Percentiles rank a stretch among this genome's conserved stretches.
phyloP scores from a whole-genome alignment of 2,113 vertebrate species.

The Silurus meridionalis region DNA sequence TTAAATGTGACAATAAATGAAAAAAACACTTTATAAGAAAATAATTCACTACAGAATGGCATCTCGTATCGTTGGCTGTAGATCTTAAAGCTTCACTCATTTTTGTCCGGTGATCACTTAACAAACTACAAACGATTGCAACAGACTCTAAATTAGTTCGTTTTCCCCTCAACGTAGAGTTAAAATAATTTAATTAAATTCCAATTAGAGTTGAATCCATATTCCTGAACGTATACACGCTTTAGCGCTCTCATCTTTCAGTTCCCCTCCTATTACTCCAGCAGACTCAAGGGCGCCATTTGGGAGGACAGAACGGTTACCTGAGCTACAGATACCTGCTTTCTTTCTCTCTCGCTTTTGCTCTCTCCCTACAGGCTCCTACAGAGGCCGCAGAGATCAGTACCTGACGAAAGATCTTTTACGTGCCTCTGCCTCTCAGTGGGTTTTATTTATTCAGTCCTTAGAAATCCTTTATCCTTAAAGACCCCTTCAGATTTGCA shows the following conservation, averaged over 20 bases:
- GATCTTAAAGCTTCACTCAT: no score
- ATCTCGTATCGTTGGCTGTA: background rate
- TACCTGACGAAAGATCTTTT: constrained; percentile 21
- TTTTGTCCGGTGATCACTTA: background rate
- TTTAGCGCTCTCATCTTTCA: constrained; percentile 30
- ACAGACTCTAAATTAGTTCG: no score
- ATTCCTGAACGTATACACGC: background rate
- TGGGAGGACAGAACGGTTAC: constrained; percentile 23
- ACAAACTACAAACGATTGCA: background rate
- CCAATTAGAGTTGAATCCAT: background rate
- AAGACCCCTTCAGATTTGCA: background rate
- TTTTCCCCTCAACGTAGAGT: background rate
- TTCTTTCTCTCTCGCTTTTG: constrained; percentile 5
- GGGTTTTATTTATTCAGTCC: background rate
- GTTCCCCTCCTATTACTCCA: constrained; percentile 29
- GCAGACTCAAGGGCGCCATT: constrained; percentile 35
- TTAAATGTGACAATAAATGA: background rate
- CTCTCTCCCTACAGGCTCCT: constrained; percentile 8
- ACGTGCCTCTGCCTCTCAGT: background rate
- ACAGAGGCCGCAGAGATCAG: constrained; percentile 16
- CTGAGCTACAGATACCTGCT: constrained; percentile 34
- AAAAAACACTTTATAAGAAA: background rate
- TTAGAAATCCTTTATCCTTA: background rate
- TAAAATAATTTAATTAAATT: background rate
- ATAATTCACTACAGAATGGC: background rate